Evolutionary conservation across 2,113 vertebrate genomes (phyloP).

Genomic region (Brienomyrus brachyistius): DNA sequence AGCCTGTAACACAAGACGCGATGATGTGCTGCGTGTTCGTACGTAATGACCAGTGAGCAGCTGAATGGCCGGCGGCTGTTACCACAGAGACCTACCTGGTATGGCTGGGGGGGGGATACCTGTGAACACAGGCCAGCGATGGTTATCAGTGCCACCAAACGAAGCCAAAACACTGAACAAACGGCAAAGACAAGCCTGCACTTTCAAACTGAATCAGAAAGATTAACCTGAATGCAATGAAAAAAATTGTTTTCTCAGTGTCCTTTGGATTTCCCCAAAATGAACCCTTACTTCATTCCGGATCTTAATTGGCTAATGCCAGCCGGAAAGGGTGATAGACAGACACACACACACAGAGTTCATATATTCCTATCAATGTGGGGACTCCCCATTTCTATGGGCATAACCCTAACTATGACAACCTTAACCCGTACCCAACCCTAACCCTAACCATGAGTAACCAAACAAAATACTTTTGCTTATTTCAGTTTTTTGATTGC

Average conservation of each 20-base stretch:
- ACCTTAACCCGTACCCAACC: background rate
- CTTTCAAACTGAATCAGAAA: background rate
- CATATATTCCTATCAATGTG: background rate
- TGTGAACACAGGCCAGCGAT: constrained; percentile 22
- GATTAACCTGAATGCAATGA: background rate
- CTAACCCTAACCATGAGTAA: background rate
- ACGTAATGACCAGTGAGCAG: background rate
- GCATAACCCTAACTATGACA: background rate
- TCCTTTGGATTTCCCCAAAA: background rate
- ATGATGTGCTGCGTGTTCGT: background rate
- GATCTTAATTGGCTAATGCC: background rate
- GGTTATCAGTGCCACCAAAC: background rate
- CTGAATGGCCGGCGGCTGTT: background rate
- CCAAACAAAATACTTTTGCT: background rate
- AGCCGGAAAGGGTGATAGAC: background rate
- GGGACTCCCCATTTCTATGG: background rate
- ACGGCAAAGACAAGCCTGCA: background rate
- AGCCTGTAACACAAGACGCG: constrained; percentile 35
- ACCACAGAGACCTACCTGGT: constrained; percentile 44
- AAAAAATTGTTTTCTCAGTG: background rate
- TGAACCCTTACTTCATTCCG: background rate
- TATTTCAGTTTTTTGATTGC: background rate
- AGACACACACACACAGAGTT: background rate
- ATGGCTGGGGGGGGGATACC: constrained; percentile 52
- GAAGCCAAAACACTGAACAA: background rate